Evolutionary conservation across 2,888 invertebrate species (phyloP).

Genomic region (Drosophila anomalata): DNA sequence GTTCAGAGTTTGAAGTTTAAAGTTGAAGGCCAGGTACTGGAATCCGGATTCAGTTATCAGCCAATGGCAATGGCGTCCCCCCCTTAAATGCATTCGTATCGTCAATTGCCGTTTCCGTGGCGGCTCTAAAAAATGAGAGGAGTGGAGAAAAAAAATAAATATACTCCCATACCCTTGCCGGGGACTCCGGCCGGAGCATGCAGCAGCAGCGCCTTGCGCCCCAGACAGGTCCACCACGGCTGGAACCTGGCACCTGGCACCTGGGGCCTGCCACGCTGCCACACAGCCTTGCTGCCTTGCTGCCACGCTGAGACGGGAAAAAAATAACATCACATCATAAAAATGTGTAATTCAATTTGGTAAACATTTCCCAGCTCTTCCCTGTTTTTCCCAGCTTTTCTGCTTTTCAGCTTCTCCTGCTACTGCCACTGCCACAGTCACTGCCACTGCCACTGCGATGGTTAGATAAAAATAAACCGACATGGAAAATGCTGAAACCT

Average conservation of each 20-base stretch:
- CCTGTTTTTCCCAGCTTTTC: no score
- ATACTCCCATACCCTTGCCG: neutral
- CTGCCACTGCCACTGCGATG: neutral
- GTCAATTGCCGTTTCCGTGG: neutral
- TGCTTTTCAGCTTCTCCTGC: no score
- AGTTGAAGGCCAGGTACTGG: no score
- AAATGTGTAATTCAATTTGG: constrained; percentile 56
- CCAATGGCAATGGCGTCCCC: constrained; percentile 3
- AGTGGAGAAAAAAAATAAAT: no score
- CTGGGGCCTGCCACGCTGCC: constrained; percentile 8
- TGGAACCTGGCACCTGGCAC: constrained; percentile 10
- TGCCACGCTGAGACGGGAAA: constrained; percentile 4
- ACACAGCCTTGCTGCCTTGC: no score
- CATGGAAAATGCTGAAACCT: constrained; percentile 22
- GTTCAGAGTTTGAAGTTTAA: no score
- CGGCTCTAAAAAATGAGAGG: neutral
- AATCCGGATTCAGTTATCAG: neutral
- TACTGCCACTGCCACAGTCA: no score
- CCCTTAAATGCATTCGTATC: constrained; percentile 20
- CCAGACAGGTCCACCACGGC: neutral
- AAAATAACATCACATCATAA: constrained; percentile 33
- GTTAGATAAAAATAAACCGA: constrained; percentile 23
- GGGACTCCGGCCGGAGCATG: no score
- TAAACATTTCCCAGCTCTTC: constrained; percentile 23
- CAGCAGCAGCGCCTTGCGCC: neutral